phyloP scores from a whole-genome alignment of 2,797 vertebrate genomes.

The Smutsia temminckii region DNA sequence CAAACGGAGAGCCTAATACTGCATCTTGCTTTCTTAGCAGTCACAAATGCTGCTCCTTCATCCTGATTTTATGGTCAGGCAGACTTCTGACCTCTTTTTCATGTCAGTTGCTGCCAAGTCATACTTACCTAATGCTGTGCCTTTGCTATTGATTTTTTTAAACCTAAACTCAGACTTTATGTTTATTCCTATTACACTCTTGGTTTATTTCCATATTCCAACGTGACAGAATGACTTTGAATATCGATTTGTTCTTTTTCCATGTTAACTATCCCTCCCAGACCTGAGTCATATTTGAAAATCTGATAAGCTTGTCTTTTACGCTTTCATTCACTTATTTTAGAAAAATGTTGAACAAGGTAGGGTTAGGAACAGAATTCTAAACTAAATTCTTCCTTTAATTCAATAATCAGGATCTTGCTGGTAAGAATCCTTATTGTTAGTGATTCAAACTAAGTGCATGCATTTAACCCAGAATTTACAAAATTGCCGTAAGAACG shows the following conservation, averaged over 20 bases:
- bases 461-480: neutral
- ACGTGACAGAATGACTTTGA: slow-evolving; percentile 63
- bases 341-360: slow-evolving; percentile 31
- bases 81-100: neutral
- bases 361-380: neutral
- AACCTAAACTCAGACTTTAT: slow-evolving; percentile 52
- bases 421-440: neutral
- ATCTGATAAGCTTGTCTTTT: slow-evolving; percentile 56
- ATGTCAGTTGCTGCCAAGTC: neutral
- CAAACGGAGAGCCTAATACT: neutral
- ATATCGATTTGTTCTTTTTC: slow-evolving; percentile 65
- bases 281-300: slow-evolving; percentile 59
- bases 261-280: slow-evolving; percentile 59
- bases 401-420: neutral
- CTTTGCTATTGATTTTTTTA: slow-evolving; percentile 53
- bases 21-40: neutral
- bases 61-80: neutral
- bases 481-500: neutral
- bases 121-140: neutral
- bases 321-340: slow-evolving; percentile 19
- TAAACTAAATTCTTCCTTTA: neutral
- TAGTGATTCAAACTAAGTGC: neutral
- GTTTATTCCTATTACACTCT: slow-evolving; percentile 43
- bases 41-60: neutral
- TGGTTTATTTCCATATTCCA: slow-evolving; percentile 61